Conservation (phyloP, 2,888 invertebrate species). For the Rhingia campestris region DNA sequence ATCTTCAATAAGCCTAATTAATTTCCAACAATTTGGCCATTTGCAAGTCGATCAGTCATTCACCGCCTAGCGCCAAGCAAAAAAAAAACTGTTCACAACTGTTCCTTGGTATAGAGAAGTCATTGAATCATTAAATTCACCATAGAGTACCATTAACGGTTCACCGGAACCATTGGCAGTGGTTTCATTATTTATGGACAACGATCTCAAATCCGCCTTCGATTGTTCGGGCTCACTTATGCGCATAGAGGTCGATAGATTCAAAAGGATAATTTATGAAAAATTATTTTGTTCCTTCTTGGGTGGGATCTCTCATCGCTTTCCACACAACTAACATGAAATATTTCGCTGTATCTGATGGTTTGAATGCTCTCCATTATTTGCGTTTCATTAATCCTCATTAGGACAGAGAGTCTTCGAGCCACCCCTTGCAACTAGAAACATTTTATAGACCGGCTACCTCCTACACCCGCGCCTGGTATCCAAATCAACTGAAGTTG, state of each 20-base stretch:
- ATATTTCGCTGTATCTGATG: constrained; percentile 70
- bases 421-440: constrained; percentile 12
- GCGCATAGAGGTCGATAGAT: constrained; percentile 43
- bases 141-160: constrained; percentile 16
- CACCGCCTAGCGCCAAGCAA: constrained; percentile 1
- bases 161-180: not conserved
- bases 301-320: constrained; percentile 28
- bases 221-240: constrained; percentile 54
- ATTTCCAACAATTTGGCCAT: constrained; percentile 46
- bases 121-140: constrained; percentile 44
- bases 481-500: constrained; percentile 57
- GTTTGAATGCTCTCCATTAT: constrained; percentile 65
- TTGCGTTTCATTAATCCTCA: constrained; percentile 74
- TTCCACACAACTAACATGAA: constrained; percentile 36
- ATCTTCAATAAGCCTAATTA: constrained; percentile 58
- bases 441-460: constrained; percentile 38
- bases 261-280: constrained; percentile 71
- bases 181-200: constrained; percentile 33
- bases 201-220: constrained; percentile 48
- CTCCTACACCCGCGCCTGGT: not conserved
- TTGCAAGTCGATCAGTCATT: constrained; percentile 70
- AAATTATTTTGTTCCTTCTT: constrained; percentile 45
- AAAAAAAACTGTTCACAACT: not conserved
- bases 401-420: constrained; percentile 50
- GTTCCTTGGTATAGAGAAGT: constrained; percentile 18